Evolutionary conservation across 2,797 vertebrate genomes (phyloP).

Genomic region (Sternarchorhynchus goeldii): DNA sequence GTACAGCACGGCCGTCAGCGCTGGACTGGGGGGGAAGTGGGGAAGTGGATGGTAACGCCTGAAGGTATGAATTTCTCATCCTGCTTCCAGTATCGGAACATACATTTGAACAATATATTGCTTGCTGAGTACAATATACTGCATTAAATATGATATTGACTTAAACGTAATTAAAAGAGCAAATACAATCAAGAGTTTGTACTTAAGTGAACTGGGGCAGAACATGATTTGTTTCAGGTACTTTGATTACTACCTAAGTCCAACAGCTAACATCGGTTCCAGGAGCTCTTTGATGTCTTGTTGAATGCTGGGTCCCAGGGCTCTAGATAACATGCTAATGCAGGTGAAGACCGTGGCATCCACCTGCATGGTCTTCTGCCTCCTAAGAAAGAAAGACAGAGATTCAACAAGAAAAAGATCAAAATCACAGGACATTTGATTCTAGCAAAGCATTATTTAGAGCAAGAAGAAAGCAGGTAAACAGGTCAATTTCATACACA

Average conservation of each 20-base stretch:
- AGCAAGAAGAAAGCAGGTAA: too few relatives aligned
- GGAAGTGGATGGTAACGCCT: not conserved
- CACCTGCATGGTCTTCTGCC: conserved; percentile 96
- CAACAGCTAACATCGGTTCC: conserved; percentile 97
- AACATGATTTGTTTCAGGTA: not conserved
- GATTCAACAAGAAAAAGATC: not conserved
- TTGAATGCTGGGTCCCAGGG: conserved; percentile 95
- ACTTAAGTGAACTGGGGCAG: too few relatives aligned
- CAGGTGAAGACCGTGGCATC: conserved; percentile 98
- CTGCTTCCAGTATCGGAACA: not conserved
- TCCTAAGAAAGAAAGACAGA: conserved; percentile 69
- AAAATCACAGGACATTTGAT: too few relatives aligned
- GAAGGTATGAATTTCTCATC: too few relatives aligned
- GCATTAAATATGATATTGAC: not conserved
- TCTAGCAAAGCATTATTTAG: too few relatives aligned
- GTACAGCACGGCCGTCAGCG: conserved; percentile 92
- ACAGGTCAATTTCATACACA: too few relatives aligned
- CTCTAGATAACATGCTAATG: conserved; percentile 96
- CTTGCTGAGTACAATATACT: not conserved
- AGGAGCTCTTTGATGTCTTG: conserved; percentile 98
- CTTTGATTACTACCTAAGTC: conserved; percentile 82
- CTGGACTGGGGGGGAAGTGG: conserved; percentile 80
- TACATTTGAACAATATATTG: not conserved
- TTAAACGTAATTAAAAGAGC: not conserved
- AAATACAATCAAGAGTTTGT: not conserved